Evolutionary conservation across 1,140 invertebrate genomes (phyloP).

Genomic region (Drosophila aff.): DNA sequence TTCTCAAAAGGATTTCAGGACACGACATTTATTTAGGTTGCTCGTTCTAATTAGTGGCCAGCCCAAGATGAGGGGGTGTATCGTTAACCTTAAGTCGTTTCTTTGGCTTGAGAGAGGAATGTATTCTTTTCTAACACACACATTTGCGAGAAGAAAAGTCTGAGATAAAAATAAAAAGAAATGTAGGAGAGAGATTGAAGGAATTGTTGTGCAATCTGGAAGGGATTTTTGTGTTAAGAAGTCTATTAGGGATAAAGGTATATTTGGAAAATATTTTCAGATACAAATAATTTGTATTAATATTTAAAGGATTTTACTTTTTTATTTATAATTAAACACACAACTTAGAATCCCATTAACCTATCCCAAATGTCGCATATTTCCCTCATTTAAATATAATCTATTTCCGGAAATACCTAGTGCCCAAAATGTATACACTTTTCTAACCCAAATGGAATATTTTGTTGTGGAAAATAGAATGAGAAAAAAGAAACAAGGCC

Average conservation of each 20-base stretch:
- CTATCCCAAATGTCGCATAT: neutral
- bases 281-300: neutral
- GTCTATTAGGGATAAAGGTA: neutral
- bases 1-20: conserved; percentile 47
- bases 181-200: neutral
- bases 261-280: too few relatives aligned
- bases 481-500: conserved; percentile 31
- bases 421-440: neutral
- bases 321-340: neutral
- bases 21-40: conserved; percentile 47
- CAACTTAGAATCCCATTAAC: neutral
- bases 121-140: neutral
- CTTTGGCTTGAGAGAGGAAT: neutral
- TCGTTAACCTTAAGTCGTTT: conserved; percentile 4
- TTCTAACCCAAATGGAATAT: conserved; percentile 6
- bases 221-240: neutral
- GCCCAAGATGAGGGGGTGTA: neutral
- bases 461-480: neutral
- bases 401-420: too few relatives aligned
- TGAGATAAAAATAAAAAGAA: neutral
- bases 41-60: conserved; percentile 31
- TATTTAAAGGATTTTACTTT: neutral
- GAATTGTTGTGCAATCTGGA: conserved; percentile 1
- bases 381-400: conserved; percentile 3
- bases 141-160: neutral